Evolutionary conservation across 2,888 invertebrate species (phyloP), one percentile per base, ranked within the genome.

Genomic region (Arenicola marina): DNA sequence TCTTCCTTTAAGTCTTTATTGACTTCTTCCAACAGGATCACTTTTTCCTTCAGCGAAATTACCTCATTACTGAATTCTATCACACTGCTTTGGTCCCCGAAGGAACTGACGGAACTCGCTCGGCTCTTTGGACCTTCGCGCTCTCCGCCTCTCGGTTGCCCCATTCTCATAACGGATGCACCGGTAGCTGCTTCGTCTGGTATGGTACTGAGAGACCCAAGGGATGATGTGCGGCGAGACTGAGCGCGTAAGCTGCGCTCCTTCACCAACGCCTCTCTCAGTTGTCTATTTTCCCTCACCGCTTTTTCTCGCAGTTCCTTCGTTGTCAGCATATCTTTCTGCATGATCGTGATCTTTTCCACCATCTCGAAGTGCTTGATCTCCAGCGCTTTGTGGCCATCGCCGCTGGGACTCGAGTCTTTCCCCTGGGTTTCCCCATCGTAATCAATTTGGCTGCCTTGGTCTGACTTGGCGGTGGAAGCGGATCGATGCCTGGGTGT

Each of bases 1-100:
- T 67, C 65, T 18, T 59, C 56, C 7, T 29, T 28, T 31, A 61
- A 33, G 26, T 63, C 32, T 38, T 55, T 59, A 54, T 66, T 68
- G 53, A 51, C 45, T 58, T 51, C 29, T n/a, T 62, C 43, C 18
- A 62, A 32, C 2, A n/a, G 21, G 1, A 51, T 56, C 29, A 62
- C n/a, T 48, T 68, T 65, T 24, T 70, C 70, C 61, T 66, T 56
- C 11, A 70, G 56, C 15, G 29, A 29, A 29, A 53, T 7, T 31
- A 24, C 24, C 33, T 62, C 66, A 4, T 24, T 48, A 11, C 60
- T 51, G 32, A 63, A 51, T 32, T 66, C 63, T n/a, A 57, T 7
- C 31, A 53, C 33, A 24, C 34, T n/a, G n/a, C n/a, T 57, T 11
- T 46, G 34, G 46, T 46, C 44, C 21, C 24, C 48, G 7, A 46